Evolutionary conservation across 2,888 invertebrate genomes (phyloP).

Genomic region (Heliconius ismenius): DNA sequence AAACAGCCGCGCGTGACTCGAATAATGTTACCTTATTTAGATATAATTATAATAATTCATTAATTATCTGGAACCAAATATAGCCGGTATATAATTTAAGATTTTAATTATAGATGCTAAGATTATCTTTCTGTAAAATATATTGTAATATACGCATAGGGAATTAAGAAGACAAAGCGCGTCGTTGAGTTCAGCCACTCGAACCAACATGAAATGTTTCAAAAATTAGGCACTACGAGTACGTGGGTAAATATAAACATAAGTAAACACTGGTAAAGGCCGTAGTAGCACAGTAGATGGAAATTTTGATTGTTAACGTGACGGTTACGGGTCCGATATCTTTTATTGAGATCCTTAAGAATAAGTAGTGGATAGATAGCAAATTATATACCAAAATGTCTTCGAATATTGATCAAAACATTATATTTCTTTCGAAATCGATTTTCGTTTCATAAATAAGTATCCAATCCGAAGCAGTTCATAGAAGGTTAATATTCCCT

Average conservation of each 20-base stretch:
- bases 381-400: background rate
- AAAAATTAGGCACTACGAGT: background rate
- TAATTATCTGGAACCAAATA: slow-evolving; percentile 7
- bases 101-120: slow-evolving; percentile 3
- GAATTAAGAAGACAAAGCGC: background rate
- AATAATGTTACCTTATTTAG: slow-evolving; percentile 19
- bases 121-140: background rate
- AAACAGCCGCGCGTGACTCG: slow-evolving; percentile 32
- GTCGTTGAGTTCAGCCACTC: background rate
- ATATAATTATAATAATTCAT: slow-evolving; percentile 20
- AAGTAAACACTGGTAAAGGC: background rate
- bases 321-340: background rate
- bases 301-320: no score
- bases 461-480: background rate
- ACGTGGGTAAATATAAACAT: background rate
- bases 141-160: background rate
- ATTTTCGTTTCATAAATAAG: background rate
- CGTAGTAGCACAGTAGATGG: background rate
- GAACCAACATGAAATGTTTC: background rate
- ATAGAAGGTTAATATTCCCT: background rate
- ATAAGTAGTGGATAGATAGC: background rate
- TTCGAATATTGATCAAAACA: background rate
- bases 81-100: background rate
- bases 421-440: background rate
- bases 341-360: background rate